Evolutionary conservation across 2,797 vertebrate species (phyloP), one percentile per base, ranked within the genome.

Genomic region (Chaenodraco wilsoni): DNA sequence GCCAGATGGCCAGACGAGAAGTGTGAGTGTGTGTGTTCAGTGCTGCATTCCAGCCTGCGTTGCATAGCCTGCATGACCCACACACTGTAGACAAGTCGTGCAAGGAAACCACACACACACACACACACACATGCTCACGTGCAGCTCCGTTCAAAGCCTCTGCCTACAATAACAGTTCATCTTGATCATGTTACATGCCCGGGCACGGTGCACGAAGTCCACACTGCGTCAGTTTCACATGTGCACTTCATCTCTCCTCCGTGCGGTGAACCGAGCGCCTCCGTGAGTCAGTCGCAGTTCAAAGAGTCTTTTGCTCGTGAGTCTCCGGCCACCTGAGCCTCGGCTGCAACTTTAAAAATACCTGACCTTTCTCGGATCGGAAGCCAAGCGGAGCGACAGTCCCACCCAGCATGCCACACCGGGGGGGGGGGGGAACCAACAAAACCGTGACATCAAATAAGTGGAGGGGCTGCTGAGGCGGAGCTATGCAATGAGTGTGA

Each of bases 1-100:
- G 89, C 83, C 94, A 94, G 92, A 93, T 94, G 93, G 91, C 82
- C 84, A 88, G 83, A 94, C 90, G 65, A 86, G 87, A 84, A 82
- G 75, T 27, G 19, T 73, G 84, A 76, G 75, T 77, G 83, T 85
- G 82, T 84, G 83, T 84, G 84, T 86, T 87, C 86, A 85, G 81
- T 13, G 46, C 85, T 72, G 87, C 90, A 91, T 93, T 92, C 91
- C 91, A 83, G 72, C 70, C 80, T 7, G 66, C 51, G 66, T 49
- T 79, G 83, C 74, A 78, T 58, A 73, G 79, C 77, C 76, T 27
- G 81, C 76, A 82, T 81, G 88, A 89, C 84, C 89, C 84, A 82
- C 54, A 80, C 81, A 65, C 87, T 80, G 88, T 50, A 87, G 87
- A 91, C 84, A 65, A 87, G 86, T 83, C 76, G 49, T 84, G 83